Evolutionary conservation across 2,113 vertebrate genomes (phyloP).

Genomic region (Anarhynchus alexandrinus): DNA sequence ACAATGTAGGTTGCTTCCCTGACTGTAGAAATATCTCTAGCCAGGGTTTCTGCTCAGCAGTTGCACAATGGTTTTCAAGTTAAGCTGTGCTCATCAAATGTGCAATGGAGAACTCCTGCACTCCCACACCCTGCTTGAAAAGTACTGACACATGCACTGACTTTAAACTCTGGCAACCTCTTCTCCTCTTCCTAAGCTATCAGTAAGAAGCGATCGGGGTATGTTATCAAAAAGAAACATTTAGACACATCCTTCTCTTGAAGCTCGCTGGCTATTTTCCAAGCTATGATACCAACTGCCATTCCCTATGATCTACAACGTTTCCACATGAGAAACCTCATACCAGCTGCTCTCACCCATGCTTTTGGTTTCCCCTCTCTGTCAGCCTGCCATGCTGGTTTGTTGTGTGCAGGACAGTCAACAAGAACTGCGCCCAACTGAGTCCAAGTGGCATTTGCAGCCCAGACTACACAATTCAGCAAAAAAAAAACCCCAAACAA

Average conservation of each 20-base stretch:
- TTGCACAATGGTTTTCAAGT: not conserved
- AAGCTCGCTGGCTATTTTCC: not conserved
- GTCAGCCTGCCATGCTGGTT: not conserved
- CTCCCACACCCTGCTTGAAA: not conserved
- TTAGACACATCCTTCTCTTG: not conserved
- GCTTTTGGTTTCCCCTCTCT: not conserved
- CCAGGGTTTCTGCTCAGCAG: not conserved
- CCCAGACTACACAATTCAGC: not conserved
- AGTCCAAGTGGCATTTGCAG: not conserved
- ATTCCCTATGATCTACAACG: not conserved
- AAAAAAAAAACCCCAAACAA: not conserved
- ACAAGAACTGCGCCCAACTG: accelerated
- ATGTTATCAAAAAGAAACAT: not conserved
- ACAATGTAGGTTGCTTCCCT: not conserved
- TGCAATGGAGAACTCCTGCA: not conserved
- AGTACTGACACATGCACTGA: not conserved
- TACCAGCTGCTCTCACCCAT: not conserved
- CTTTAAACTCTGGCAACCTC: not conserved
- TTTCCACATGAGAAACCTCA: not conserved
- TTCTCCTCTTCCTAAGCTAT: not conserved
- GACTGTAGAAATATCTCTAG: not conserved
- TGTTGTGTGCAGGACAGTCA: not conserved
- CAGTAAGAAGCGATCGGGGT: not conserved
- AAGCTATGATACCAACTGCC: not conserved
- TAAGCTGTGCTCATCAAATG: not conserved